Conservation (phyloP, 2,113 vertebrate genomes). For the Ciconia maguari region DNA sequence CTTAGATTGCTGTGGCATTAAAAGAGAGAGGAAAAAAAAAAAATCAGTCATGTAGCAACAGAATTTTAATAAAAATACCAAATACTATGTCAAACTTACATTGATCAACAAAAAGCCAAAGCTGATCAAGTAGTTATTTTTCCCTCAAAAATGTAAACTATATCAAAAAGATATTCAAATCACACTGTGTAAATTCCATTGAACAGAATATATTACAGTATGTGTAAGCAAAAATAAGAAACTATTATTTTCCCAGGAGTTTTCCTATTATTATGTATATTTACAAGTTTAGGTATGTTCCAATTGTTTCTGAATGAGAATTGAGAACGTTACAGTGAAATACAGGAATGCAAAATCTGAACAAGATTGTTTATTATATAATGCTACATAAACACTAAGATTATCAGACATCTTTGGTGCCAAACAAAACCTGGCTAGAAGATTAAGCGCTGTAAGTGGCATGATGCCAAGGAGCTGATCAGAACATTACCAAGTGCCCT, state of each 20-base stretch:
- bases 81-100: neutral
- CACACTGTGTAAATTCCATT: neutral
- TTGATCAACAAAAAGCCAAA: neutral
- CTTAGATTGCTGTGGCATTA: slow-evolving; percentile 87
- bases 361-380: neutral
- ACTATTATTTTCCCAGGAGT: neutral
- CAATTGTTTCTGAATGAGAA: neutral
- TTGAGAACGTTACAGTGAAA: neutral
- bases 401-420: neutral
- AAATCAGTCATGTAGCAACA: neutral
- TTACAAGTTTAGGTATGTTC: neutral
- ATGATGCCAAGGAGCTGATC: neutral
- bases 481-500: neutral
- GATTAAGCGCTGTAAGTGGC: neutral
- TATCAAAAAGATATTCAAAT: neutral
- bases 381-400: neutral
- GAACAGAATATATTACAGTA: neutral
- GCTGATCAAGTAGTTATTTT: neutral
- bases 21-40: neutral
- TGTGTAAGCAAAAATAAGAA: neutral
- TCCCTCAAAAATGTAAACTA: neutral
- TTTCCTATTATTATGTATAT: neutral
- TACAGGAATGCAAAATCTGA: neutral
- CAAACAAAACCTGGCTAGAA: neutral
- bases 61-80: neutral